These are phyloP conservation scores for Neogale vison DNA, from an alignment of 2,113 vertebrate genomes.

Conservation along the genomic window DNA sequence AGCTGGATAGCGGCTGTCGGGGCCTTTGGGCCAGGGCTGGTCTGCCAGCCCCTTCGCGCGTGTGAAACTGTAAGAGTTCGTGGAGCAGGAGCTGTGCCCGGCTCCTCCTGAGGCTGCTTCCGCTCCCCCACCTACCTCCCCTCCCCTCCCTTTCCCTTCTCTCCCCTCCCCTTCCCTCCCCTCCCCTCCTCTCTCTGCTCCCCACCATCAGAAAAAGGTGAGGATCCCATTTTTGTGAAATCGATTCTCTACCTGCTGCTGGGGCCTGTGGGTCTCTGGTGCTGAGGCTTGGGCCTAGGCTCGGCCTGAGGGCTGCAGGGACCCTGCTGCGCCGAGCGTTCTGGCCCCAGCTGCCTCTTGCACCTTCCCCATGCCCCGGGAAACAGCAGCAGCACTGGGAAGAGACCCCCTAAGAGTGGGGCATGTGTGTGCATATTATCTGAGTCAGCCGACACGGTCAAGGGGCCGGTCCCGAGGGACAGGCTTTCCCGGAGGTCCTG, in stretches of 20 bases:
- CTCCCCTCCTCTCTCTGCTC: neutral
- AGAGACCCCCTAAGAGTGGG: neutral
- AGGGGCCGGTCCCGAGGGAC: rapidly evolving
- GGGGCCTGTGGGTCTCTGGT: neutral
- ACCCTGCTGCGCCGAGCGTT: rapidly evolving
- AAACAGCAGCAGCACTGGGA: neutral
- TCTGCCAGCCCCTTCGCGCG: rapidly evolving
- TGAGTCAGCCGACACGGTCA: neutral
- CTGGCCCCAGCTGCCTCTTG: neutral
- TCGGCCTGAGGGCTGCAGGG: rapidly evolving
- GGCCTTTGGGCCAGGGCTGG: neutral
- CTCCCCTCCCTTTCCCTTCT: neutral
- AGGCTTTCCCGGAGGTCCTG: neutral
- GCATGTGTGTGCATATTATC: too few species aligned
- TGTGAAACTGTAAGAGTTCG: rapidly evolving
- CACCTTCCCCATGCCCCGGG: rapidly evolving
- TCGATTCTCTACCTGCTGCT: rapidly evolving
- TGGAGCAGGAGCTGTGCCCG: rapidly evolving
- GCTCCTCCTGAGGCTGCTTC: neutral
- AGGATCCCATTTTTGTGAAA: neutral
- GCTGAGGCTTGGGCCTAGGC: neutral
- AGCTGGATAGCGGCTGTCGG: rapidly evolving
- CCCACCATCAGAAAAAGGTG: neutral
- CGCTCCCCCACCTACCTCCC: rapidly evolving
- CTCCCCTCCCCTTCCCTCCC: rapidly evolving